Conservation (phyloP, 2,888 invertebrate species). For the Monopis laevigella region DNA sequence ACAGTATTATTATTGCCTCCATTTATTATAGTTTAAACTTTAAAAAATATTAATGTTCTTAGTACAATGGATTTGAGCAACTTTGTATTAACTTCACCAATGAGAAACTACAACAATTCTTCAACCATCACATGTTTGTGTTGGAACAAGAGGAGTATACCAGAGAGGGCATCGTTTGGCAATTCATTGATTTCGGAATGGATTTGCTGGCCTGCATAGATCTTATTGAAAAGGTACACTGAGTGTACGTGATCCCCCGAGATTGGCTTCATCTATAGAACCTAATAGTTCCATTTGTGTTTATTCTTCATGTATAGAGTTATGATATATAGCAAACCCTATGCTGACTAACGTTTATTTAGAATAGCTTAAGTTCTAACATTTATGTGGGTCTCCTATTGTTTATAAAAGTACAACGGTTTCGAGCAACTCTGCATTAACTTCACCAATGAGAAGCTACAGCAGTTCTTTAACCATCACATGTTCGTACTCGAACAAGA, state of each 20-base stretch:
- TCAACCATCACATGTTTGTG: conserved; percentile 99
- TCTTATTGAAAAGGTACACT: conserved; percentile 94
- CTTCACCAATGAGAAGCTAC: conserved; percentile 97
- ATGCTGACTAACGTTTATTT: conserved; percentile 29
- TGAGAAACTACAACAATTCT: conserved; percentile 99
- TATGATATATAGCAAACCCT: conserved; percentile 12
- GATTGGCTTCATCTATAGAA: conserved; percentile 10
- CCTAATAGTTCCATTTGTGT: conserved; percentile 12
- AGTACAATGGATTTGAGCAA: conserved; percentile 99
- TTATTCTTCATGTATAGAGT: conserved; percentile 19
- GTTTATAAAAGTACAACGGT: conserved; percentile 82
- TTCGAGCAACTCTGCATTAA: conserved; percentile 99
- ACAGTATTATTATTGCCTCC: background rate
- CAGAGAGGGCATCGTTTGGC: conserved; percentile 96
- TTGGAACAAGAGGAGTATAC: conserved; percentile 99
- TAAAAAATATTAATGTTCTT: conserved; percentile 43
- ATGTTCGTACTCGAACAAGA: conserved; percentile 98
- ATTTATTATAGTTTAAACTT: background rate
- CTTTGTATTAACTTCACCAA: conserved; percentile 99
- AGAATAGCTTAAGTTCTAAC: conserved; percentile 12
- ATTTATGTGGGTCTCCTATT: conserved; percentile 38
- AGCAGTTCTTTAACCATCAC: conserved; percentile 99
- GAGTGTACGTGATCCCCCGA: conserved; percentile 29
- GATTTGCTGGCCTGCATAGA: conserved; percentile 98
- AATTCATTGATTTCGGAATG: conserved; percentile 99